These are phyloP conservation scores for Pycnomerus fuliginosus DNA, from an alignment of 2,888 invertebrate genomes.

Conservation along the genomic window DNA sequence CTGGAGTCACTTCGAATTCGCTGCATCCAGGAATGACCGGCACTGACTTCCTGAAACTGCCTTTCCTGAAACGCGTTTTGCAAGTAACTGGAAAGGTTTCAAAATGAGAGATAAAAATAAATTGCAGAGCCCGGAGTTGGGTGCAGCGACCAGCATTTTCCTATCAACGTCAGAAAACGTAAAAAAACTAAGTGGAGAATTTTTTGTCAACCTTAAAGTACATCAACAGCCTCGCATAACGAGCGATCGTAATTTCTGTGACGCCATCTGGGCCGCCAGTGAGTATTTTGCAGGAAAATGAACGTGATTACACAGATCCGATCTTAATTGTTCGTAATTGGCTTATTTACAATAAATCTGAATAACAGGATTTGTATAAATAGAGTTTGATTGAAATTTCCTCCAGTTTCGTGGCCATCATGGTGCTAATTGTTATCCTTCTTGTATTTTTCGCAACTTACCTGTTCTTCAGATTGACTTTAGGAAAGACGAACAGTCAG, in stretches of 20 bases:
- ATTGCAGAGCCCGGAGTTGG: conserved; percentile 73
- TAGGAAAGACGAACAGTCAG: conserved; percentile 20
- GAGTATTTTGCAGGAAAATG: conserved; percentile 72
- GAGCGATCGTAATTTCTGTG: conserved; percentile 56
- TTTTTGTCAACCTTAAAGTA: conserved; percentile 72
- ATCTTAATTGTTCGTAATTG: no score
- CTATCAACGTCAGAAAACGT: conserved; percentile 73
- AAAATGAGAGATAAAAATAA: background rate
- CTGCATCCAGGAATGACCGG: conserved; percentile 45
- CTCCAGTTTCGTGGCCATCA: no score
- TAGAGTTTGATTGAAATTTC: no score
- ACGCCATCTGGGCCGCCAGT: conserved; percentile 80
- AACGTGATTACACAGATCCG: no score
- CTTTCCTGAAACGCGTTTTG: conserved; percentile 20
- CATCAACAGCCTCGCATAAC: conserved; percentile 39
- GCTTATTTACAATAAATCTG: no score
- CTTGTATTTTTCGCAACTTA: no score
- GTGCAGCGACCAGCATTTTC: conserved; percentile 78
- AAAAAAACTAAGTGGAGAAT: conserved; percentile 69
- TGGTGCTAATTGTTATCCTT: no score
- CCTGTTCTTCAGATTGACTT: background rate
- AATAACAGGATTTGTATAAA: no score
- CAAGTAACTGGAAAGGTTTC: conserved; percentile 37
- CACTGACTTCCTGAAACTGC: conserved; percentile 22
- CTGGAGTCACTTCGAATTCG: conserved; percentile 47